Percentiles rank a stretch among this genome's conserved stretches.
Conservation (phyloP, 2,797 vertebrate genomes). For the Microctenopoma lineatum region DNA sequence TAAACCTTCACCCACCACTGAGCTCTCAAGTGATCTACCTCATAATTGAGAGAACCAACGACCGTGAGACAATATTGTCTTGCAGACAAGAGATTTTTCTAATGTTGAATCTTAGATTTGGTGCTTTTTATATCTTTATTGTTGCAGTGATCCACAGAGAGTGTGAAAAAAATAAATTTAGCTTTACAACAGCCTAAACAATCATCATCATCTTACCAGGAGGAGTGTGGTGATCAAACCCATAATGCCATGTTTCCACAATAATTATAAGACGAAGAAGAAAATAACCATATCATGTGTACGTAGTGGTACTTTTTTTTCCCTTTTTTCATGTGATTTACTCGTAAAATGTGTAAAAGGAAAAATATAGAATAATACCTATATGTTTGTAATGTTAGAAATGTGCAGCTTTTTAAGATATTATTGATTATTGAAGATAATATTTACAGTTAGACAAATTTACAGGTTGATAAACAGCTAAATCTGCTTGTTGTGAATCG, state of each 20-base stretch:
- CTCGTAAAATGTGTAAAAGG: no score
- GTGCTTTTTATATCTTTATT: constrained; percentile 25
- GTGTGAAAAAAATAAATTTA: not conserved
- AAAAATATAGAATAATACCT: no score
- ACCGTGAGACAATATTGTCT: constrained; percentile 56
- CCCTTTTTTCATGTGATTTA: no score
- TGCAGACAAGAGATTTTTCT: constrained; percentile 28
- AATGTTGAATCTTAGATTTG: constrained; percentile 40
- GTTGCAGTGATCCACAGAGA: not conserved
- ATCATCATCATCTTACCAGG: not conserved
- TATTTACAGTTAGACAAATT: no score
- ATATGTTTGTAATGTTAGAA: no score
- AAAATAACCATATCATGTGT: no score
- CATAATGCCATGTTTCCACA: not conserved
- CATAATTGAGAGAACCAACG: constrained; percentile 49
- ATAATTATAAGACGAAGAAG: no score
- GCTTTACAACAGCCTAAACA: not conserved
- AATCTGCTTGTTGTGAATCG: not conserved
- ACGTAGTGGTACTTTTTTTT: no score
- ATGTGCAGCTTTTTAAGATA: no score
- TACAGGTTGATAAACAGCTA: no score
- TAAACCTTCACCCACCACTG: constrained; percentile 65
- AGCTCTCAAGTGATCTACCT: constrained; percentile 56
- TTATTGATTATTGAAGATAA: no score
- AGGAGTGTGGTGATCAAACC: no score